phyloP scores from a whole-genome alignment of 1,140 invertebrate genomes.

The Fopius arisanus region DNA sequence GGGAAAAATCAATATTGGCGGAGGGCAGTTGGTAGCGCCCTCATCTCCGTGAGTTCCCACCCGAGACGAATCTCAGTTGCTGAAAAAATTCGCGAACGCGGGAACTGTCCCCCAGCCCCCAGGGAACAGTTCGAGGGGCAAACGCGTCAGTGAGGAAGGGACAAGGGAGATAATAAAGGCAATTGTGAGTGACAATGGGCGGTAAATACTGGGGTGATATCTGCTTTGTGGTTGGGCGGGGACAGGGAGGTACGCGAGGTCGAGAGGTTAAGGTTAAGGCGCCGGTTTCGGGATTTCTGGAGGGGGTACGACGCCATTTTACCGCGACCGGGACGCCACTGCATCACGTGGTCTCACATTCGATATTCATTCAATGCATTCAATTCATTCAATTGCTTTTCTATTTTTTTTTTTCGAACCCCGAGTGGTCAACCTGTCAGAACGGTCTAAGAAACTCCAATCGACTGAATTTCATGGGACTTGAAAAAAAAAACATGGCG shows the following conservation, averaged over 20 bases:
- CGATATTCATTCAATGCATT: no score
- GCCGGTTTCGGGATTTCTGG: neutral
- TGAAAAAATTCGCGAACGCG: constrained; percentile 54
- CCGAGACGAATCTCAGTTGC: constrained; percentile 58
- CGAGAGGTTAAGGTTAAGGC: neutral
- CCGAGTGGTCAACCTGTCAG: no score
- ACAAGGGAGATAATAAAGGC: neutral
- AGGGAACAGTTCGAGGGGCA: neutral
- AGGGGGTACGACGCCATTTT: constrained; percentile 41
- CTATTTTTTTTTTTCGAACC: no score
- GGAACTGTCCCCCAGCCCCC: constrained; percentile 29
- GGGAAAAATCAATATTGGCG: constrained; percentile 63
- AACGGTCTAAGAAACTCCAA: no score
- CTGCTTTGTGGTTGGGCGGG: neutral
- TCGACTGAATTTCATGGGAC: no score
- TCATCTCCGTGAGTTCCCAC: constrained; percentile 48
- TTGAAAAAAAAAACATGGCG: no score
- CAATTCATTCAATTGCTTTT: no score
- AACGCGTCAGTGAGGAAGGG: neutral
- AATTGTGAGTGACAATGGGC: constrained; percentile 6
- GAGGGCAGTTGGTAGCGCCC: constrained; percentile 39
- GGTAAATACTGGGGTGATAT: constrained; percentile 3
- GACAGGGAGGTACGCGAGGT: neutral
- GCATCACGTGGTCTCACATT: constrained; percentile 26
- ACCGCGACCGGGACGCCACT: constrained; percentile 35